phyloP scores from a whole-genome alignment of 2,797 vertebrate species.

The Acanthopagrus latus region DNA sequence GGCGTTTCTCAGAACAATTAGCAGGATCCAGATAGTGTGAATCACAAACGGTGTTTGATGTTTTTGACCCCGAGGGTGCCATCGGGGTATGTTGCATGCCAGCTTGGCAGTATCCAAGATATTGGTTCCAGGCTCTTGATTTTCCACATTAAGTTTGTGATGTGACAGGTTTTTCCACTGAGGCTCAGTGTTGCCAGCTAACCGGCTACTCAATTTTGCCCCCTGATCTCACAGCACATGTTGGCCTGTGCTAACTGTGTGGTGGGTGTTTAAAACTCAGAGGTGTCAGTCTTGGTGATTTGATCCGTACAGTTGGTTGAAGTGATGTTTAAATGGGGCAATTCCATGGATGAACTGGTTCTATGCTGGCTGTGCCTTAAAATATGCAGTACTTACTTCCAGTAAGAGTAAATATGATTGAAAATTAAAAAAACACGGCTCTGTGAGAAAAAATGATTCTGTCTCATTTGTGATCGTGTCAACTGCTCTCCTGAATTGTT shows the following conservation, averaged over 20 bases:
- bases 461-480: neutral
- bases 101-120: constrained; percentile 17
- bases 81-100: neutral
- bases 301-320: neutral
- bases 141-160: constrained; percentile 52
- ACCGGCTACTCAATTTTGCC: constrained; percentile 21
- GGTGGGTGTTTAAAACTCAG: constrained; percentile 16
- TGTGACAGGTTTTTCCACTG: constrained; percentile 52
- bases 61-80: constrained; percentile 37
- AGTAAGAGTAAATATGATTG: neutral
- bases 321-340: neutral
- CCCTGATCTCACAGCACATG: constrained; percentile 27
- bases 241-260: constrained; percentile 4
- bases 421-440: neutral
- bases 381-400: neutral
- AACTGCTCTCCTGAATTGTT: neutral
- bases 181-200: constrained; percentile 21
- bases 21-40: constrained; percentile 11
- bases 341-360: neutral
- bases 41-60: constrained; percentile 32
- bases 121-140: constrained; percentile 49
- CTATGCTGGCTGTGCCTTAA: neutral
- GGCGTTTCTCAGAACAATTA: constrained; percentile 17
- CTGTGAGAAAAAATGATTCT: neutral
- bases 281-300: constrained; percentile 30